Base-by-base conservation (phyloP, 2,888 invertebrate genomes). In the Hypomecis atomaria region DNA sequence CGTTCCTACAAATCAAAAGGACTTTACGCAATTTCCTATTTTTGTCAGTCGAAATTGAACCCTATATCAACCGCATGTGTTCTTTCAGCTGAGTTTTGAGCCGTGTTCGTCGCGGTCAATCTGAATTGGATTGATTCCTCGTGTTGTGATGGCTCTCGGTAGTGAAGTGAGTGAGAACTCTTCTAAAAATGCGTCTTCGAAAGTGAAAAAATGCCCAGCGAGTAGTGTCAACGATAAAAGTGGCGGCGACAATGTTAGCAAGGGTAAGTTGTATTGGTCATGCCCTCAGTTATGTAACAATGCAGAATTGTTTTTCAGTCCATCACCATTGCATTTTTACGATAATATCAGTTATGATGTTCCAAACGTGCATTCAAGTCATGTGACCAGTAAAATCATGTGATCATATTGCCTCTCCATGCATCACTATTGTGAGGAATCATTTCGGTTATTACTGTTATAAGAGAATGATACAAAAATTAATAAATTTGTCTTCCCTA, bases 91-190 rank as follows among this genome's bases (percentile, higher is more conserved):
- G 92, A 89, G 90, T 84, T 86, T 23, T 84, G 81, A 83, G 82
- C 87, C 86, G 92, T 91, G 88, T 83, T 90, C 85, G 88, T 87
- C 88, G 90, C 91, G 90, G 90, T 86, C 84, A 87, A 87, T 89
- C 86, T 84, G 82, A 88, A 84, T 84, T 83, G 87, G 88, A 89
- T 88, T 90, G 88, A 88, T 89, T 88, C 86, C 86, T 90, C 89
- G 91, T 93, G 89, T 93, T 93, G 93, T 93, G 92, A 93, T 93
- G 93, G 93, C 93, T 90, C 92, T 93, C 83, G 93, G 92, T 86
- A 89, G 93, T 93, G 93, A 93, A 91, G 93, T 93, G 93, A 92
- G 89, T 89, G 92, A 92, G 84, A 91, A 89, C 85, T 85, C 87
- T 78, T 76, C 89, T 69, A 92, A 90, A 88, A 89, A 87, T 86